Conservation (phyloP, 1,140 invertebrate genomes). For the Tetranychus urticae region DNA sequence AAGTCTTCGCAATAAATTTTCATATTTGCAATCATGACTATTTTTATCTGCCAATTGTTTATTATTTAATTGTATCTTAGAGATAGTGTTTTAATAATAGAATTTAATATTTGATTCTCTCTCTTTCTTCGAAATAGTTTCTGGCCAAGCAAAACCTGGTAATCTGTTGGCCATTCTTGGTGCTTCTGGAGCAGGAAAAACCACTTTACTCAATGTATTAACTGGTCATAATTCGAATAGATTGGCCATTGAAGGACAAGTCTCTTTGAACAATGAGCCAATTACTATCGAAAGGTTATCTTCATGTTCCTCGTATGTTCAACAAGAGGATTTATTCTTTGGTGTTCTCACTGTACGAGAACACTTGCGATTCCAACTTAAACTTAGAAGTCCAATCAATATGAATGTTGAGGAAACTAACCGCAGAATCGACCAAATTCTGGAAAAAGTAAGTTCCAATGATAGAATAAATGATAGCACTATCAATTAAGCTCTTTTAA, state of each 20-base stretch:
- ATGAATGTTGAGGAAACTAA: not conserved
- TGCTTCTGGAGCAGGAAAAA: conserved; percentile 39
- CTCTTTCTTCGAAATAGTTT: conserved; percentile 20
- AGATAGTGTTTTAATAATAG: too few relatives aligned
- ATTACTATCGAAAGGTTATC: conserved; percentile 32
- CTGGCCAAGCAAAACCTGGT: not conserved
- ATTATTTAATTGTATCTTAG: too few relatives aligned
- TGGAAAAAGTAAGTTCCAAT: too few relatives aligned
- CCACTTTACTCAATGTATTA: conserved; percentile 69
- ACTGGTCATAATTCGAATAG: conserved; percentile 47
- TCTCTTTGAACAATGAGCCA: conserved; percentile 19
- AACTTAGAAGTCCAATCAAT: not conserved
- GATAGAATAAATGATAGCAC: too few relatives aligned
- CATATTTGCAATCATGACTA: too few relatives aligned
- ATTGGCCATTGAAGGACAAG: conserved; percentile 41
- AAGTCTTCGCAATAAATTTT: too few relatives aligned
- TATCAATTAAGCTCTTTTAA: too few relatives aligned
- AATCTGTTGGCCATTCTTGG: not conserved
- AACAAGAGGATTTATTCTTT: conserved; percentile 84
- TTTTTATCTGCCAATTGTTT: too few relatives aligned
- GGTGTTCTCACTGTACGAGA: conserved; percentile 68
- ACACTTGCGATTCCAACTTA: conserved; percentile 69
- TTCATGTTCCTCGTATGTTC: conserved; percentile 68
- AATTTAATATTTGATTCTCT: too few relatives aligned
- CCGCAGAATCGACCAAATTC: too few relatives aligned